A percentile compares a stretch with the other conserved stretches of the same genome.
These are phyloP conservation scores for Danionella cerebrum DNA, from an alignment of 2,113 vertebrate species.

Conservation along the genomic window DNA sequence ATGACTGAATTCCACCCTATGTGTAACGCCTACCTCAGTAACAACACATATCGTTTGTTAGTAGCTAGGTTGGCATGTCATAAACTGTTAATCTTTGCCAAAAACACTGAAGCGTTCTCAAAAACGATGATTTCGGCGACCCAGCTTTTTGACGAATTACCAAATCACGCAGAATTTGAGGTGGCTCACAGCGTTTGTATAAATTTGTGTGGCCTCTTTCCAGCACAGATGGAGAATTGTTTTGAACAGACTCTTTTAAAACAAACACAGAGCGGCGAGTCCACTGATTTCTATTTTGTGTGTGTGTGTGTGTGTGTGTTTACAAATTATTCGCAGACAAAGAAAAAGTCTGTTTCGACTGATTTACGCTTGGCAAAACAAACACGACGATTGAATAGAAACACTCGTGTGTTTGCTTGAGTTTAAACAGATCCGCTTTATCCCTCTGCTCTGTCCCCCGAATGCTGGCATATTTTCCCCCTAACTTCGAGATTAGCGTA, in stretches of 20 bases:
- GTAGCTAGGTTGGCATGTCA: too few species aligned
- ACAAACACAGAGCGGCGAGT: not conserved
- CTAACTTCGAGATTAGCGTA: slow-evolving; percentile 5
- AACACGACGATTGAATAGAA: not conserved
- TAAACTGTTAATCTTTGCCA: too few species aligned
- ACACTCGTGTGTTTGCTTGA: not conserved
- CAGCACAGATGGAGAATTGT: not conserved
- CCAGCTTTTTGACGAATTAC: too few species aligned
- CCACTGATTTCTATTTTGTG: slow-evolving; percentile 12
- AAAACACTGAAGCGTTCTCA: too few species aligned
- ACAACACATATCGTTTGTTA: too few species aligned
- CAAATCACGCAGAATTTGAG: too few species aligned
- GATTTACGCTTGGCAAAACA: slow-evolving; percentile 2
- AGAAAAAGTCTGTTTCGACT: not conserved
- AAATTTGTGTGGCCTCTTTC: not conserved
- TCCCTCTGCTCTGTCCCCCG: not conserved
- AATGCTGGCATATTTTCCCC: not conserved
- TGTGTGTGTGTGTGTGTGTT: slow-evolving; percentile 6
- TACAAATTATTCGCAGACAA: slow-evolving; percentile 1
- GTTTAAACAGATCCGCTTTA: not conserved
- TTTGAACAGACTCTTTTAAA: not conserved
- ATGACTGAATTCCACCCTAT: too few species aligned
- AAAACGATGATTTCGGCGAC: too few species aligned
- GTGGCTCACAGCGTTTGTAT: not conserved
- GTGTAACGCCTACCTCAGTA: too few species aligned